A percentile compares a stretch with the other conserved stretches of the same genome.
Conservation (phyloP, 2,797 vertebrate species). For the Sternarchorhynchus goeldii region DNA sequence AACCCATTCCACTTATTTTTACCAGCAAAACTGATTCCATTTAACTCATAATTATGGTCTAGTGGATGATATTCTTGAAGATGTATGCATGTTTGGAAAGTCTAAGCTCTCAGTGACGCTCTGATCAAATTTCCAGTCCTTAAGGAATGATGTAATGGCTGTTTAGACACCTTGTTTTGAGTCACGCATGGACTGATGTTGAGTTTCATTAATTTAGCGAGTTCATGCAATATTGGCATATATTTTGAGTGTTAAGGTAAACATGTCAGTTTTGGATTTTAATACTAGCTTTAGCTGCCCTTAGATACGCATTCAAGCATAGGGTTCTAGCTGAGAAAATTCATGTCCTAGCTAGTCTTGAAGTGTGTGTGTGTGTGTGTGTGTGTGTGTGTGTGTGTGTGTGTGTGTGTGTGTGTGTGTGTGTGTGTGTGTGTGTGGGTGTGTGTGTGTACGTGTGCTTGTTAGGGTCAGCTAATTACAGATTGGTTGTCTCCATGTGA, state of each 20-base stretch:
- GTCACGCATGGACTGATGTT: not conserved
- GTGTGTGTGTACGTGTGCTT: constrained; percentile 1
- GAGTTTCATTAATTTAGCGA: not conserved
- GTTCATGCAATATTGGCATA: constrained; percentile 20
- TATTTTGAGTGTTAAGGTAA: constrained; percentile 26
- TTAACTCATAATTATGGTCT: not conserved
- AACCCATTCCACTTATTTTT: constrained; percentile 30
- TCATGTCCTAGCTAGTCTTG: not conserved
- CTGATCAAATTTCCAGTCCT: too few relatives aligned
- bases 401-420: too few relatives aligned
- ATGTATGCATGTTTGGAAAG: too few relatives aligned
- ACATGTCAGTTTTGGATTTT: constrained; percentile 12
- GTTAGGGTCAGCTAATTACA: not conserved
- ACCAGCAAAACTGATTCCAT: not conserved
- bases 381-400: too few relatives aligned
- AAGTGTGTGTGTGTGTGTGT: not conserved
- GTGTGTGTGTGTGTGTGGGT: not conserved
- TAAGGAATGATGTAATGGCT: not conserved
- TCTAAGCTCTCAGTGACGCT: too few relatives aligned
- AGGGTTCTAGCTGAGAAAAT: not conserved
- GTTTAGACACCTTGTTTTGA: not conserved
- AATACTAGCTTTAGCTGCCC: not conserved
- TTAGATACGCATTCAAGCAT: not conserved
- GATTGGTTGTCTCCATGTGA: not conserved
- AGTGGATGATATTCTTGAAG: too few relatives aligned